Base-by-base conservation (phyloP, 2,797 vertebrate species). In the Muraenolepis orangiensis region DNA sequence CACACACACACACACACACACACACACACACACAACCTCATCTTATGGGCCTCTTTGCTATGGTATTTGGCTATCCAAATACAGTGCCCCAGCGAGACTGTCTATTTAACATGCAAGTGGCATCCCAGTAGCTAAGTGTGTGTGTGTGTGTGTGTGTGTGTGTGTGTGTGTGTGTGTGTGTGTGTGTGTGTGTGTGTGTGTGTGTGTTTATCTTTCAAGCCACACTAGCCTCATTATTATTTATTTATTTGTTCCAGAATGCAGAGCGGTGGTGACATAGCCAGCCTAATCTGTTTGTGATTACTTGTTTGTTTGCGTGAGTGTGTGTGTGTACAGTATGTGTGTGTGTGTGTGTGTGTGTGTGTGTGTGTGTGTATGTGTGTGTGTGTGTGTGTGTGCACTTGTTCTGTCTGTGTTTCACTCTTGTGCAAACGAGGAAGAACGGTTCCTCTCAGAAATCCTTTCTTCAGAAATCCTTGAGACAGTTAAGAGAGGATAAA, bases 321-420 rank as follows among this genome's bases (percentile, higher is more conserved):
- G n/a, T n/a, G n/a, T n/a, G n/a, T n/a, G n/a, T n/a, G n/a, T n/a
- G n/a, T n/a, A n/a, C n/a, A n/a, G n/a, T n/a, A n/a, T n/a, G n/a
- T n/a, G n/a, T n/a, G n/a, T n/a, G n/a, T n/a, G n/a, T n/a, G n/a
- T n/a, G n/a, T n/a, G n/a, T n/a, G n/a, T n/a, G n/a, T n/a, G n/a
- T n/a, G n/a, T n/a, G n/a, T n/a, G n/a, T 6, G 13, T 40, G 13
- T 40, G 13, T 40, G 13, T 40, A 40, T 40, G 13, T 40, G 13
- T 40, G 6, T 40, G 13, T 40, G 13, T 40, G 13, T 40, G 13
- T 40, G 13, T 40, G 13, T 40, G 13, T 40, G 26, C 26, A 32
- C 74, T 4, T 51, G 42, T 28, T 28, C 38, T 74, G 20, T 29
- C 8, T 57, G 26, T 76, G n/a, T 69, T 34, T 34, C n/a, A n/a